Evolutionary conservation across 2,797 vertebrate species (phyloP).

Genomic region (Pseudotriccus pelzelni): DNA sequence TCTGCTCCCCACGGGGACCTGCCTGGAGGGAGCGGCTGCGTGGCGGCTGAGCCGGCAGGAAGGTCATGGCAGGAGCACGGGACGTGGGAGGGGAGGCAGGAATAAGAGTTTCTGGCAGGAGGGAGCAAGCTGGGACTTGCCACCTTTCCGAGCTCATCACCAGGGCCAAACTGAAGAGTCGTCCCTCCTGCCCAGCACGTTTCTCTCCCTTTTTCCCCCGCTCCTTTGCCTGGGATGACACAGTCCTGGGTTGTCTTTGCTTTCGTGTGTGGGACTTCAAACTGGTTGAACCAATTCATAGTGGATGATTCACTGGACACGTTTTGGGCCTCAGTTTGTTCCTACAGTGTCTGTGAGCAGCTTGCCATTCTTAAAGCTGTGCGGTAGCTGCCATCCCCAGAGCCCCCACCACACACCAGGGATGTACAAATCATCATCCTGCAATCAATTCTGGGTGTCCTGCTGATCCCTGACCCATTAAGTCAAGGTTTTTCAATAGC

Average conservation of each 20-base stretch:
- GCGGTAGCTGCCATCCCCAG: not conserved
- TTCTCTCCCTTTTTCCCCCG: not conserved
- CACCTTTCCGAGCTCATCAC: not conserved
- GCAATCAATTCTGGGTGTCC: not conserved
- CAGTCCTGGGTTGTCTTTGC: not conserved
- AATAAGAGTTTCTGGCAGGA: not conserved
- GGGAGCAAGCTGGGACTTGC: not conserved
- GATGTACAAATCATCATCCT: not conserved
- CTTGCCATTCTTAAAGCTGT: rapidly evolving
- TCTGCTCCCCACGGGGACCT: rapidly evolving
- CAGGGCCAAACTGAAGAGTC: not conserved
- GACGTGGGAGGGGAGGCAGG: not conserved
- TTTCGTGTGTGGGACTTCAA: not conserved
- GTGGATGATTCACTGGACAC: not conserved
- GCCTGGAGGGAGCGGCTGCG: not conserved
- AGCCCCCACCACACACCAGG: rapidly evolving
- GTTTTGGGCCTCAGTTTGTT: not conserved
- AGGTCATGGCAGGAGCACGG: not conserved
- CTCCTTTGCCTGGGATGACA: not conserved
- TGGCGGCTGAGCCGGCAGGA: rapidly evolving
- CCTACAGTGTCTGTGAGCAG: not conserved
- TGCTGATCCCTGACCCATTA: not conserved
- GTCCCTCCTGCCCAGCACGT: not conserved
- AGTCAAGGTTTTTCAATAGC: not conserved
- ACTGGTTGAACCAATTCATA: not conserved